Percentiles rank a stretch among this genome's conserved stretches.
Evolutionary conservation across 2,797 vertebrate species (phyloP).

Genomic region (Hemibagrus guttatus): DNA sequence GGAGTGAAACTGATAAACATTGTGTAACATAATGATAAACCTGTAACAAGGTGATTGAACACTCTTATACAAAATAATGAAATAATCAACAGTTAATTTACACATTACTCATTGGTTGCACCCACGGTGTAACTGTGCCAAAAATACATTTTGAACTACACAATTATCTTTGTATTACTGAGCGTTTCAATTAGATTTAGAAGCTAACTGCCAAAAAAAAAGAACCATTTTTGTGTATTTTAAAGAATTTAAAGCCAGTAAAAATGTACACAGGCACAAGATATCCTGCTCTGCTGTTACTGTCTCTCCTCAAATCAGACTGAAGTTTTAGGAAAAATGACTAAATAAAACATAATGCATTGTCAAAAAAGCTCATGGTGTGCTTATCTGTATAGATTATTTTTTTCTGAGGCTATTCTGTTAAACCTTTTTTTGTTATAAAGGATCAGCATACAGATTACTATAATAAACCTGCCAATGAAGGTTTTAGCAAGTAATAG

Average conservation of each 20-base stretch:
- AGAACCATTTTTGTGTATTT: background rate
- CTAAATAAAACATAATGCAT: slow-evolving; percentile 4
- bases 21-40: background rate
- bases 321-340: background rate
- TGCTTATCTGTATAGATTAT: too few species aligned
- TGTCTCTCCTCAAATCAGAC: background rate
- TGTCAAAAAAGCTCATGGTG: background rate
- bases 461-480: background rate
- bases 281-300: background rate
- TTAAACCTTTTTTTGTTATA: background rate
- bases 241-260: slow-evolving; percentile 3
- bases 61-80: background rate
- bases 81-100: background rate
- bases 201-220: background rate
- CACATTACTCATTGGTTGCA: slow-evolving; percentile 24
- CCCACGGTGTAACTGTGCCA: background rate
- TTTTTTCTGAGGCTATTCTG: background rate
- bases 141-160: background rate
- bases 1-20: slow-evolving; percentile 21
- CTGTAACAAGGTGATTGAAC: slow-evolving; percentile 24
- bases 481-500: background rate
- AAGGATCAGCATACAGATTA: background rate
- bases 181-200: background rate
- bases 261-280: background rate
- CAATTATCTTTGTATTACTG: background rate